phyloP scores from a whole-genome alignment of 2,797 vertebrate species.

The Channa striata region DNA sequence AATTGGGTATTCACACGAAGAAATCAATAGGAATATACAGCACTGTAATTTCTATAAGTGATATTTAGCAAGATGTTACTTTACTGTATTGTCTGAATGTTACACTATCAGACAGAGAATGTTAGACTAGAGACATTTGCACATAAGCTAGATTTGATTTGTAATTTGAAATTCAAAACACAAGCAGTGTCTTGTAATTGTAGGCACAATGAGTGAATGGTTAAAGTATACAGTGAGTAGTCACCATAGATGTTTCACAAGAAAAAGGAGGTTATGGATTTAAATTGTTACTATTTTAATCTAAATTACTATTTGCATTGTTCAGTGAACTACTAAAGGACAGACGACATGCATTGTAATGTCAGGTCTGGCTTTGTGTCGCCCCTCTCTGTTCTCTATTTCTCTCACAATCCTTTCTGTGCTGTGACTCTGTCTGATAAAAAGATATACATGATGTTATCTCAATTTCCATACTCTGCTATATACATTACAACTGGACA shows the following conservation, averaged over 20 bases:
- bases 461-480: slow-evolving; percentile 23
- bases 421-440: slow-evolving; percentile 24
- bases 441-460: slow-evolving; percentile 32
- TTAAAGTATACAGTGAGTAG: background rate
- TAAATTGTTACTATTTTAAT: background rate
- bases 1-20: slow-evolving; percentile 54
- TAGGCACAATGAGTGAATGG: background rate
- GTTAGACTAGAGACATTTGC: background rate
- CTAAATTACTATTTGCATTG: slow-evolving; percentile 10
- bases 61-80: slow-evolving; percentile 35
- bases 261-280: slow-evolving; percentile 15
- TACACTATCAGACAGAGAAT: slow-evolving; percentile 17
- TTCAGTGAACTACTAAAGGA: slow-evolving; percentile 30
- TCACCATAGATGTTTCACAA: slow-evolving; percentile 1
- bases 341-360: slow-evolving; percentile 26
- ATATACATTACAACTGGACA: slow-evolving; percentile 51
- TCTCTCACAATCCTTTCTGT: slow-evolving; percentile 8
- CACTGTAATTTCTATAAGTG: slow-evolving; percentile 47
- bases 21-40: slow-evolving; percentile 49
- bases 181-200: slow-evolving; percentile 4
- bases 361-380: slow-evolving; percentile 41
- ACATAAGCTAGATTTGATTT: too few species aligned
- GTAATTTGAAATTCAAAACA: slow-evolving; percentile 9
- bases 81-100: slow-evolving; percentile 32
- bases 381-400: background rate